These are phyloP conservation scores for Hemibagrus wyckioides DNA, from an alignment of 2,113 vertebrate species.

Conservation along the genomic window DNA sequence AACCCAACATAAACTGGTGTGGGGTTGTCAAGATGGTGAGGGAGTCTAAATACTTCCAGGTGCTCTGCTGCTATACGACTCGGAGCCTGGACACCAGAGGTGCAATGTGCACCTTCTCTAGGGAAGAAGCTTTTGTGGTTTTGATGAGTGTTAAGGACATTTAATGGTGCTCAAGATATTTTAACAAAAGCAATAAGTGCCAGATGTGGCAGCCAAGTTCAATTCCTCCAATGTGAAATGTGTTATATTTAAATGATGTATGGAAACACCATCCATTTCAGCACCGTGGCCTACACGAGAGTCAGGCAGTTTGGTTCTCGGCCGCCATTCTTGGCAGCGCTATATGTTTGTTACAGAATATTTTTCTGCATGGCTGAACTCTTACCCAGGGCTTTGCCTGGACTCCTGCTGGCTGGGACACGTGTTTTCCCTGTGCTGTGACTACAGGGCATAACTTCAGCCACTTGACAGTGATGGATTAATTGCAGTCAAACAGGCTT, in stretches of 20 bases:
- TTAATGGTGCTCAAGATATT: slow-evolving; percentile 2
- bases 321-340: slow-evolving; percentile 10
- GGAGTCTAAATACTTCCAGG: slow-evolving; percentile 42
- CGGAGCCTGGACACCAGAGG: neutral
- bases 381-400: slow-evolving; percentile 35
- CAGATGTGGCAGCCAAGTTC: slow-evolving; percentile 11
- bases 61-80: slow-evolving; percentile 1
- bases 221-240: slow-evolving; percentile 2
- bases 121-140: slow-evolving; percentile 24
- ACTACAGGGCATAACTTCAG: slow-evolving; percentile 40
- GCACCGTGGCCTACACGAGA: neutral
- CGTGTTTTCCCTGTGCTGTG: slow-evolving; percentile 16
- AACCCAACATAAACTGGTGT: slow-evolving; percentile 31
- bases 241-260: neutral
- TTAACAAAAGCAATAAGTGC: slow-evolving; percentile 8
- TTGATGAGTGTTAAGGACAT: slow-evolving; percentile 13
- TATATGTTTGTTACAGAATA: slow-evolving; percentile 11
- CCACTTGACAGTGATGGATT: slow-evolving; percentile 57
- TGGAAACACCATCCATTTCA: neutral
- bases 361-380: slow-evolving; percentile 32
- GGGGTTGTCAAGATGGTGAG: neutral
- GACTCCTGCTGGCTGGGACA: slow-evolving; percentile 24
- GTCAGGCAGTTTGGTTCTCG: neutral
- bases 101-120: neutral
- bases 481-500: slow-evolving; percentile 56